Evolutionary conservation across 2,888 invertebrate species (phyloP).

Genomic region (Dugesia japonica): DNA sequence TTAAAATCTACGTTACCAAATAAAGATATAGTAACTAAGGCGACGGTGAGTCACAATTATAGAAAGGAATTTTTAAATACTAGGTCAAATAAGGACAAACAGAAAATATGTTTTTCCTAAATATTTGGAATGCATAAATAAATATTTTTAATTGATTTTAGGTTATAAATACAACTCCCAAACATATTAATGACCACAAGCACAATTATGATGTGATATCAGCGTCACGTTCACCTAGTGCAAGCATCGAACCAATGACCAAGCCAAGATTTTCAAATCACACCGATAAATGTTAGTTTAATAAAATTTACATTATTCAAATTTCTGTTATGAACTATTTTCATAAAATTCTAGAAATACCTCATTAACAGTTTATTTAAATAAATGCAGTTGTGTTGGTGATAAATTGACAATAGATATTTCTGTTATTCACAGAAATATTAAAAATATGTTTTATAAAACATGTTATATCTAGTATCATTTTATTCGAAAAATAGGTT

Average conservation of each 20-base stretch:
- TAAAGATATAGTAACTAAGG: background rate
- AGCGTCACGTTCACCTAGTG: background rate
- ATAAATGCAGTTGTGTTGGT: no score
- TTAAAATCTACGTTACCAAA: no score
- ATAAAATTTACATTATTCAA: background rate
- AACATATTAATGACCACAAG: background rate
- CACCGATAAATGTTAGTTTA: background rate
- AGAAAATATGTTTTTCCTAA: background rate
- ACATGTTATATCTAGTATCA: no score
- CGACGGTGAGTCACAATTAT: background rate
- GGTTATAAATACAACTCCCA: background rate
- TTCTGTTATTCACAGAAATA: no score
- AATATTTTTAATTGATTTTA: background rate
- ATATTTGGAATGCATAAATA: background rate
- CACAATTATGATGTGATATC: background rate
- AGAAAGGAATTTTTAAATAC: background rate
- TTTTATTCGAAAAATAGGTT: no score
- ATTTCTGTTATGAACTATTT: no score
- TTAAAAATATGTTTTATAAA: no score
- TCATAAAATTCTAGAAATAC: no score
- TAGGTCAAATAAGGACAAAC: background rate
- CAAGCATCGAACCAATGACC: background rate
- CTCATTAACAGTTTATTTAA: no score
- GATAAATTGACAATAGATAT: no score
- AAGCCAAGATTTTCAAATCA: constrained; percentile 1